Conservation (phyloP, 2,797 vertebrate species). For the Syncerus caffer region DNA sequence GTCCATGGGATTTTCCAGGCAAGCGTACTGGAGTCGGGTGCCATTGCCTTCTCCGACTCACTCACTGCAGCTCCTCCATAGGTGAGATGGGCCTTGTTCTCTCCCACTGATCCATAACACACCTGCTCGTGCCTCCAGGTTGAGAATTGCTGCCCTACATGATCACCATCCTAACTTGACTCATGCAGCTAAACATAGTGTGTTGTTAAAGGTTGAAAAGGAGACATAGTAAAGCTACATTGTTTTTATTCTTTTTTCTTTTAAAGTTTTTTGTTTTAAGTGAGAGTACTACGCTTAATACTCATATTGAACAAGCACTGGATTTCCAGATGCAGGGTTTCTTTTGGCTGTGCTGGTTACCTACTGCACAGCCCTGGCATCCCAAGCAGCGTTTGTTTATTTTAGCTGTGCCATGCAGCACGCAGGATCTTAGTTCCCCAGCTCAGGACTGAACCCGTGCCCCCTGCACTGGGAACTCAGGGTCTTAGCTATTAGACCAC, state of each 20-base stretch:
- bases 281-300: background rate
- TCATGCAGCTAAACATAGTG: background rate
- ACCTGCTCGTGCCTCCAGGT: background rate
- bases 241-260: background rate
- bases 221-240: background rate
- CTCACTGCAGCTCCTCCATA: background rate
- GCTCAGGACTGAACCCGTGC: background rate
- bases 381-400: background rate
- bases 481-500: background rate
- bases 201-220: slow-evolving; percentile 34
- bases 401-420: background rate
- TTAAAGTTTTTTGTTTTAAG: background rate
- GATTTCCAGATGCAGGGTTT: background rate
- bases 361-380: background rate
- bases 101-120: background rate
- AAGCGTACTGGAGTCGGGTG: no score
- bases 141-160: background rate
- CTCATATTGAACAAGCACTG: background rate
- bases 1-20: no score
- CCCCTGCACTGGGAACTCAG: background rate
- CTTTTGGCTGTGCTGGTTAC: background rate
- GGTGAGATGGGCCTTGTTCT: background rate
- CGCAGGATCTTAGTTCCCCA: background rate
- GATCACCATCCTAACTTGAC: slow-evolving; percentile 11
- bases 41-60: background rate